phyloP scores from a whole-genome alignment of 2,113 vertebrate genomes.

The Bolborhynchus lineola region DNA sequence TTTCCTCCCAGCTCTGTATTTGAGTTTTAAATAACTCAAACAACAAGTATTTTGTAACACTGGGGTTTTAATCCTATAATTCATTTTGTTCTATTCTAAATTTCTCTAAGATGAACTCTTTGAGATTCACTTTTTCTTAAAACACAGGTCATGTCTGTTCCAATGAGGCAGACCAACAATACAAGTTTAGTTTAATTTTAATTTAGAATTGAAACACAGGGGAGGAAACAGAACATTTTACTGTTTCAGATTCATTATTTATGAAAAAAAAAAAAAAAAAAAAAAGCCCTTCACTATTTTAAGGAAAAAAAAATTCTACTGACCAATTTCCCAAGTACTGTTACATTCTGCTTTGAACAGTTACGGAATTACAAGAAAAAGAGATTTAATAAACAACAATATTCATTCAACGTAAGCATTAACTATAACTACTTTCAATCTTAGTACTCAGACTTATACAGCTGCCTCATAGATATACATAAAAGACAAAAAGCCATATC shows the following conservation, averaged over 20 bases:
- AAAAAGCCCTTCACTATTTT: background rate
- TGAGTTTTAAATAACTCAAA: background rate
- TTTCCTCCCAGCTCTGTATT: background rate
- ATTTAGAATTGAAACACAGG: background rate
- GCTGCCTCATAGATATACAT: background rate
- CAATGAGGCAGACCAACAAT: background rate
- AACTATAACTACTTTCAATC: slow-evolving; percentile 12
- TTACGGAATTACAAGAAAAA: background rate
- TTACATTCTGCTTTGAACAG: background rate
- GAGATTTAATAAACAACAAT: background rate
- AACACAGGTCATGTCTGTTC: background rate
- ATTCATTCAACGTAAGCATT: background rate
- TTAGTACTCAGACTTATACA: background rate
- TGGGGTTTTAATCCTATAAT: background rate
- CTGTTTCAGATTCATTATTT: background rate
- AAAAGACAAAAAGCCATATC: background rate
- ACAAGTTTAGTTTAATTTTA: background rate
- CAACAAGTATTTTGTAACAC: background rate
- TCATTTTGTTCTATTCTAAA: background rate
- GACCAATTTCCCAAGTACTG: background rate
- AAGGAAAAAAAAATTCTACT: background rate
- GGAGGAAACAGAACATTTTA: background rate
- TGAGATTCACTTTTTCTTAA: background rate
- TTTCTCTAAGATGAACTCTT: background rate
- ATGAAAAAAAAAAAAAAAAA: background rate